Base-by-base conservation (phyloP, 1,140 invertebrate genomes). In the Drosophila rufa region DNA sequence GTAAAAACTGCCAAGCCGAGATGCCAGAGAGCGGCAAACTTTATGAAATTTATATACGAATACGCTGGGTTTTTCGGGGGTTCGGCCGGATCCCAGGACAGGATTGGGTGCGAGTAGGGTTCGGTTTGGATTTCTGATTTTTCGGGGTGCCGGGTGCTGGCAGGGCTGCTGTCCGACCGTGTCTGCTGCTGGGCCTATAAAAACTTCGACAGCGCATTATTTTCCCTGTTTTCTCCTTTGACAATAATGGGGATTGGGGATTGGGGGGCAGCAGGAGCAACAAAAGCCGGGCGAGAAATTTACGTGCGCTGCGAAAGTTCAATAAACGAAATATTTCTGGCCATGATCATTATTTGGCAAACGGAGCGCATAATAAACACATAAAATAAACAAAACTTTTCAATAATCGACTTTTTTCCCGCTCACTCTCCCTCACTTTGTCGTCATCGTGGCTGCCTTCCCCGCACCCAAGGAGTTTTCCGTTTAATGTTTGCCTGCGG, bases 271-370 rank as follows among this genome's bases (percentile, higher is more conserved):
- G 48, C 14, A 19, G 42, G 53, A 38, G 22, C 25, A n/a, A 22
- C 60, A 42, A 56, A 66, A 64, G 58, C 60, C 43, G 74, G 64
- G 74, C 56, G 56, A 73, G 69, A 89, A 91, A 90, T 90, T 91
- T 90, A 90, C 85, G 85, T 90, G 86, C 82, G 82, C 81, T 79
- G 75, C 82, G 56, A 91, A 91, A 91, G 89, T 91, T 89, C 89
- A 91, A 91, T 91, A 91, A 91, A 91, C 89, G 89, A 91, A 91
- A 89, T 89, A 91, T 91, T 91, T 91, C 86, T 91, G 86, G 86
- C 86, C 80, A 91, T 91, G 89, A 91, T 91, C 89, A 91, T 91
- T 91, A 89, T 91, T 85, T 85, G 87, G 87, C 87, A 91, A 89
- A 87, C 83, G 76, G 79, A 84, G 89, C 89, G 83, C 89, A 90